Percentiles rank a stretch among this genome's conserved stretches.
phyloP scores from a whole-genome alignment of 2,113 vertebrate genomes.

The Craseonycteris thonglongyai region DNA sequence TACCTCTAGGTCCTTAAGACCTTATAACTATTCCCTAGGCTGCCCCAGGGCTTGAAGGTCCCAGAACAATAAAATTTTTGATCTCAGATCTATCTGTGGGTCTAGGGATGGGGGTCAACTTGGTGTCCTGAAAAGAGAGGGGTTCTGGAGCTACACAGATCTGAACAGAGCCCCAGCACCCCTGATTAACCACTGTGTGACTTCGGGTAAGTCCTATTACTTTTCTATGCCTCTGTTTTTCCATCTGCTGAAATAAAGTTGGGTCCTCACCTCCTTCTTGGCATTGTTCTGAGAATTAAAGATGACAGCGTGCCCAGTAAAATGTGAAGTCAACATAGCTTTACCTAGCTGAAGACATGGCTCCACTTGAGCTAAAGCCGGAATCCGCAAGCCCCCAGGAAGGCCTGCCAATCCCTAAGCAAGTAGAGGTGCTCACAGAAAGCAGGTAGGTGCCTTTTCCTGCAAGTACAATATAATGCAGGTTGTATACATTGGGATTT shows the following conservation, averaged over 20 bases:
- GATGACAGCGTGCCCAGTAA: not conserved
- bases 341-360: not conserved
- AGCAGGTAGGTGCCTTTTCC: not conserved
- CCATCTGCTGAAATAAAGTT: not conserved
- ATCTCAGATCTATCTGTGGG: not conserved
- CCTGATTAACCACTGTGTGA: not conserved
- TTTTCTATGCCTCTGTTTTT: not conserved
- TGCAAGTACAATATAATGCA: fast-evolving
- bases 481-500: not conserved
- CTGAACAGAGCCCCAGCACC: not conserved
- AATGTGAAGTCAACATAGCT: no score
- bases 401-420: not conserved
- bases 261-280: not conserved
- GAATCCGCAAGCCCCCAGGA: not conserved
- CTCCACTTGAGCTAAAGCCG: not conserved
- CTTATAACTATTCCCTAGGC: not conserved
- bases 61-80: not conserved
- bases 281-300: not conserved
- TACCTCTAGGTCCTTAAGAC: no score
- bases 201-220: not conserved
- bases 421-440: not conserved
- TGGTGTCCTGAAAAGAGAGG: not conserved
- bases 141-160: not conserved
- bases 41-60: not conserved
- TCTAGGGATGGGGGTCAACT: no score